Percentiles rank a stretch among this genome's conserved stretches.
Evolutionary conservation across 2,113 vertebrate species (phyloP).

Genomic region (Lagopus muta): DNA sequence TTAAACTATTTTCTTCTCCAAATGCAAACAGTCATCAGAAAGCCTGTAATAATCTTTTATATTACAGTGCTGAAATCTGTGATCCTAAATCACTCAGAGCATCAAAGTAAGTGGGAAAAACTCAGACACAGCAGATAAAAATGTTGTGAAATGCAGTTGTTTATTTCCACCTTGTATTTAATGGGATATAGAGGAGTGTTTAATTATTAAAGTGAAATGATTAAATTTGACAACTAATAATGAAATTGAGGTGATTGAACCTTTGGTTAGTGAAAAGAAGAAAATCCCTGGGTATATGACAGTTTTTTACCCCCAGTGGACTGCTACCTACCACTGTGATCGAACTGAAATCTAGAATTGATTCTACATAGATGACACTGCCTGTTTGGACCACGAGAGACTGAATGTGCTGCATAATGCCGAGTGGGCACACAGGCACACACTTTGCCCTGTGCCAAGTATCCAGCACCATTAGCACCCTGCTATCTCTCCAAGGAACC

Average conservation of each 20-base stretch:
- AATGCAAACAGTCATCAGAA: not conserved
- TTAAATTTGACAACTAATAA: not conserved
- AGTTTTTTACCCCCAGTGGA: not conserved
- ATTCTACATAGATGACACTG: not conserved
- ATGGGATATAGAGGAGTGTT: not conserved
- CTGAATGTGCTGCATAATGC: not conserved
- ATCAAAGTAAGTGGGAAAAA: not conserved
- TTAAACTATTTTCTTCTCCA: not conserved
- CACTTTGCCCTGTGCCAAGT: not conserved
- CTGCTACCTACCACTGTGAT: not conserved
- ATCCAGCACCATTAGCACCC: fast-evolving
- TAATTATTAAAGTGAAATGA: not conserved
- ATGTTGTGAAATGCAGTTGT: not conserved
- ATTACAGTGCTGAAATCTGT: not conserved
- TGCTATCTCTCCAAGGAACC: not conserved
- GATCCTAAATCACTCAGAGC: not conserved
- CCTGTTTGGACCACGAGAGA: not conserved
- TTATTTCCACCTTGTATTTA: not conserved
- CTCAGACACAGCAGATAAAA: not conserved
- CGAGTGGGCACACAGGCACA: fast-evolving
- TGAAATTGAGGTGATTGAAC: not conserved
- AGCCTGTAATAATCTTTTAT: not conserved
- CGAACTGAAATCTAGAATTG: not conserved
- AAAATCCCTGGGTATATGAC: not conserved
- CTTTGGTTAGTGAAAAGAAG: not conserved